Evolutionary conservation across 2,797 vertebrate species (phyloP).

Genomic region (Danio jaintianensis): DNA sequence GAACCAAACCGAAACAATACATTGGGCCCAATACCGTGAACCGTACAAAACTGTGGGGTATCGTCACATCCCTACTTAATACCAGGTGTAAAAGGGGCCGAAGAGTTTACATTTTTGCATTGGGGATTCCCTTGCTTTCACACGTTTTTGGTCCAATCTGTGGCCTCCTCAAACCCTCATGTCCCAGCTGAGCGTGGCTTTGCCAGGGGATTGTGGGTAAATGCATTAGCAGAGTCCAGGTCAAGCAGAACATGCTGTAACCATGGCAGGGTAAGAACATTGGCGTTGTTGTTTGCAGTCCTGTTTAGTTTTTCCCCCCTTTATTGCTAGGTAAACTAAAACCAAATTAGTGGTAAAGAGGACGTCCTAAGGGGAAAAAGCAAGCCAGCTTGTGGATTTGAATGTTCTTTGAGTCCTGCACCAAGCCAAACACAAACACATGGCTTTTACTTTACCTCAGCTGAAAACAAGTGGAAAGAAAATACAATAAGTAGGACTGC

Average conservation of each 20-base stretch:
- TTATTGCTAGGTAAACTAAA: conserved; percentile 48
- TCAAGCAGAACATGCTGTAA: conserved; percentile 61
- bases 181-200: conserved; percentile 8
- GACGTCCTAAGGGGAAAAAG: conserved; percentile 23
- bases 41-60: no score
- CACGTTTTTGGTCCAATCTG: neutral
- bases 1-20: no score
- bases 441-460: neutral
- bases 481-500: neutral
- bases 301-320: conserved; percentile 33
- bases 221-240: conserved; percentile 58
- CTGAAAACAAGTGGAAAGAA: neutral
- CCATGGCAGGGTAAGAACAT: conserved; percentile 59
- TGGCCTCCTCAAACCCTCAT: neutral
- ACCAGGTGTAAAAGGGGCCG: no score
- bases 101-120: neutral
- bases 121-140: neutral
- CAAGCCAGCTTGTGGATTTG: conserved; percentile 48
- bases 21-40: no score
- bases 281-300: conserved; percentile 27
- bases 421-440: conserved; percentile 25
- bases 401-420: neutral
- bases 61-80: no score
- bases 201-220: conserved; percentile 67
- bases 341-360: conserved; percentile 51